Evolutionary conservation across 2,888 invertebrate genomes (phyloP), one percentile per base, ranked within the genome.

Genomic region (Xanthia icteritia): DNA sequence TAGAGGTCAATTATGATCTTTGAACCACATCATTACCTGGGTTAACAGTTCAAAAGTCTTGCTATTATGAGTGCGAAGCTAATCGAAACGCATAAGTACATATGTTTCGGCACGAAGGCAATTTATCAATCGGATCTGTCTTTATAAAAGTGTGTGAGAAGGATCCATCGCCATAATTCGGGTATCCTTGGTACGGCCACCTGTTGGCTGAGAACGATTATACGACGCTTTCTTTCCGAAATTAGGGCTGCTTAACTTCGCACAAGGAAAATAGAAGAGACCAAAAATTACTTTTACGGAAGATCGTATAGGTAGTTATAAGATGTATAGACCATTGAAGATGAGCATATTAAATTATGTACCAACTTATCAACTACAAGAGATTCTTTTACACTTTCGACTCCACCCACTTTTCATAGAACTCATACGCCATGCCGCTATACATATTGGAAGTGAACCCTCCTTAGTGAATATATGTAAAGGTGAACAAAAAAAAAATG

Each of bases 151-250:
- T 68, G n/a, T 77, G 72, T 60, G 60, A 31, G 27, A 48, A 75
- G 39, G 20, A 63, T 69, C 63, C 27, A 67, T 71, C 42, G 66
- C 27, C 51, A 73, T 70, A 42, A 69, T 67, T 76, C 65, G 65
- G 66, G 36, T 66, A 74, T 74, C 76, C 73, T 83, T 77, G 68
- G 75, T 42, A 61, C 75, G 66, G 76, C 83, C 88, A 86, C 86
- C 88, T 86, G 86, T 86, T 86, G 88, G 74, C 20, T 73, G 76
- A 77, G 61, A 78, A 73, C 75, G 79, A 86, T 86, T 86, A 86
- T 71, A 83, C 66, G 74, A 83, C 65, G 64, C 48, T 83, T 78
- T 85, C 82, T 73, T 82, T 48, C 54, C 27, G 58, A 84, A 84
- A 84, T 82, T 82, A 82, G 70, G 82, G 74, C 66, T 84, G 74